Percentiles rank a stretch among this genome's conserved stretches.
These are phyloP conservation scores for Isoperla grammatica DNA, from an alignment of 2,888 invertebrate species.

Conservation along the genomic window DNA sequence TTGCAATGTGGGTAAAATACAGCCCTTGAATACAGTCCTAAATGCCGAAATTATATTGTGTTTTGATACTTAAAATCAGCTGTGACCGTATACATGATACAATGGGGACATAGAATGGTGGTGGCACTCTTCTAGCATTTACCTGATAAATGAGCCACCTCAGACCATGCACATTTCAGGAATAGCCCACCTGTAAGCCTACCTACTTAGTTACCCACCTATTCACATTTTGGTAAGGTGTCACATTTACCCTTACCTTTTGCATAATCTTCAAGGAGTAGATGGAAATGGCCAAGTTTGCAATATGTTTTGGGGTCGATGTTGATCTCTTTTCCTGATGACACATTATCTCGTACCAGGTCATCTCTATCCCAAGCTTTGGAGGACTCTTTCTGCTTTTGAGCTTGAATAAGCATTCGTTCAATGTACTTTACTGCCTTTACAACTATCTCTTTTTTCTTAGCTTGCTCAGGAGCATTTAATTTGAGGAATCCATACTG, in stretches of 20 bases:
- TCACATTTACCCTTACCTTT: constrained; percentile 87
- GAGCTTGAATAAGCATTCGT: constrained; percentile 75
- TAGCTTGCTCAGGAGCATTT: constrained; percentile 70
- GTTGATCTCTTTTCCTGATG: constrained; percentile 54
- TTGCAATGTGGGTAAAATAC: too few relatives aligned
- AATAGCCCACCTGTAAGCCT: too few relatives aligned
- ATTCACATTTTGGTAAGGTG: too few relatives aligned
- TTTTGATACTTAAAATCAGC: too few relatives aligned
- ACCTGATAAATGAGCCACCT: too few relatives aligned
- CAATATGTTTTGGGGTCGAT: constrained; percentile 89
- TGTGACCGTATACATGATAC: too few relatives aligned
- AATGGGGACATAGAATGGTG: too few relatives aligned
- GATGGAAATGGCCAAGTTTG: constrained; percentile 91
- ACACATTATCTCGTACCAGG: background rate
- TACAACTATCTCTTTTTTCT: constrained; percentile 72
- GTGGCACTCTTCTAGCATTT: too few relatives aligned
- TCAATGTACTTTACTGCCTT: constrained; percentile 84
- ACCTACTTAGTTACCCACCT: too few relatives aligned
- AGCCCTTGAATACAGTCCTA: too few relatives aligned
- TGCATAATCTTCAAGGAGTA: constrained; percentile 85
- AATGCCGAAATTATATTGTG: too few relatives aligned
- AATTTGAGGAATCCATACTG: constrained; percentile 87
- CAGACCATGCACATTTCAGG: too few relatives aligned
- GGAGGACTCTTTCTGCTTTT: constrained; percentile 50
- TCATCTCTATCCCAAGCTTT: constrained; percentile 5